These are phyloP conservation scores for Trachelus troglodyta DNA, from an alignment of 2,888 invertebrate genomes.

Conservation along the genomic window DNA sequence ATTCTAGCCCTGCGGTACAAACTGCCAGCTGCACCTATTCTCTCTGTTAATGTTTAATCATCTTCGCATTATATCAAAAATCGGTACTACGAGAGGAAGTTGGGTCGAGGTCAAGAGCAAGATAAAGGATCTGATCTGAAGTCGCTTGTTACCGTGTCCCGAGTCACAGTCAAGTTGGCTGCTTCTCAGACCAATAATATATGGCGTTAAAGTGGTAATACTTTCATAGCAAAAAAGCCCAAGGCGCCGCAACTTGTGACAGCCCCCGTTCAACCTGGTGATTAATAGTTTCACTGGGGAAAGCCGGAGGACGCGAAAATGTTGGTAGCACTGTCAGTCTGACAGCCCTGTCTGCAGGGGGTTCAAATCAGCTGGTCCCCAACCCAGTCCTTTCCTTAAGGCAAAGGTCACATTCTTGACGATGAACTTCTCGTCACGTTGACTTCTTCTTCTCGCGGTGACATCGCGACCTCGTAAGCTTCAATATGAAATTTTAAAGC, in stretches of 20 bases:
- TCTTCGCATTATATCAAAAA: neutral
- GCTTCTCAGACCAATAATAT: constrained; percentile 15
- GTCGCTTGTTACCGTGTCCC: neutral
- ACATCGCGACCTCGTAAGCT: neutral
- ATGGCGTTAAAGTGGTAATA: constrained; percentile 23
- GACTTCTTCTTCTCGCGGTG: neutral
- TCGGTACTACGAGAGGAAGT: neutral
- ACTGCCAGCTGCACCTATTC: neutral
- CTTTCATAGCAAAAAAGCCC: constrained; percentile 19
- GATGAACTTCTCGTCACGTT: neutral
- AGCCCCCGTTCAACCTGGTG: constrained; percentile 9
- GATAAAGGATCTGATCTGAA: neutral
- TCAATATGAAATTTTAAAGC: neutral
- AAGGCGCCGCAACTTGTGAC: constrained; percentile 14
- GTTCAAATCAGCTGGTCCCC: neutral
- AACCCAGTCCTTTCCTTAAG: neutral
- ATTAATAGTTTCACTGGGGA: constrained; percentile 13
- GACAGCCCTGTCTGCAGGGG: neutral
- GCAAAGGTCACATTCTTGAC: neutral
- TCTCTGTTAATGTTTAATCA: neutral
- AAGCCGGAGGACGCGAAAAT: constrained; percentile 9
- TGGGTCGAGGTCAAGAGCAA: neutral
- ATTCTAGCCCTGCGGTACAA: neutral
- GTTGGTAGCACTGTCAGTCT: constrained; percentile 17
- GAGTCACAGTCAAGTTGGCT: neutral